Conservation (phyloP, 2,113 vertebrate genomes). For the Aramus guarauna region DNA sequence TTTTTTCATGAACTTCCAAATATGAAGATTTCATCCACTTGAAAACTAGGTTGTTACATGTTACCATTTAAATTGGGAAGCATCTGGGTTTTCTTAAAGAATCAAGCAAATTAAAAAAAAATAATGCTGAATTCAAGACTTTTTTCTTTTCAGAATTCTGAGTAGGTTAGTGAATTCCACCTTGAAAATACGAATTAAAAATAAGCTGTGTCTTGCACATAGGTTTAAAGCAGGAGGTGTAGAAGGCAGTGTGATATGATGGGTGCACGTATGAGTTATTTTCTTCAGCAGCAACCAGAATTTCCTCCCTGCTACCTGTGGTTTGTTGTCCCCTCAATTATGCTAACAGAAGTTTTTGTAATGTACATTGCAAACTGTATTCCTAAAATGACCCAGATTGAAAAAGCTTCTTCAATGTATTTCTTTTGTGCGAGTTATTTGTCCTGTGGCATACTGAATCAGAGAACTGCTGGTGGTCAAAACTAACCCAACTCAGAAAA, state of each 20-base stretch:
- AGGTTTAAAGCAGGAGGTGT: background rate
- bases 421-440: background rate
- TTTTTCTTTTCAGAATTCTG: background rate
- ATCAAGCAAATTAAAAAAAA: background rate
- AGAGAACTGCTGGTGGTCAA: background rate
- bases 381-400: background rate
- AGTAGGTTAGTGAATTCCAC: background rate
- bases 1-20: background rate
- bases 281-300: background rate
- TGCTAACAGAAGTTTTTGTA: background rate
- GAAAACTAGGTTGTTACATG: background rate
- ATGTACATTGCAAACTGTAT: background rate
- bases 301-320: background rate
- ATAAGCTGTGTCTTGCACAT: background rate
- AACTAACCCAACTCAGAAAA: background rate
- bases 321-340: background rate
- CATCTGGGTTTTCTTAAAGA: background rate
- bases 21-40: background rate
- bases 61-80: background rate
- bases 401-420: background rate
- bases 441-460: background rate
- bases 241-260: background rate
- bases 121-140: background rate
- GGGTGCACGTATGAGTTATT: background rate
- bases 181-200: background rate